Conservation (phyloP, 2,888 invertebrate genomes). For the Mactromeris polynyma region DNA sequence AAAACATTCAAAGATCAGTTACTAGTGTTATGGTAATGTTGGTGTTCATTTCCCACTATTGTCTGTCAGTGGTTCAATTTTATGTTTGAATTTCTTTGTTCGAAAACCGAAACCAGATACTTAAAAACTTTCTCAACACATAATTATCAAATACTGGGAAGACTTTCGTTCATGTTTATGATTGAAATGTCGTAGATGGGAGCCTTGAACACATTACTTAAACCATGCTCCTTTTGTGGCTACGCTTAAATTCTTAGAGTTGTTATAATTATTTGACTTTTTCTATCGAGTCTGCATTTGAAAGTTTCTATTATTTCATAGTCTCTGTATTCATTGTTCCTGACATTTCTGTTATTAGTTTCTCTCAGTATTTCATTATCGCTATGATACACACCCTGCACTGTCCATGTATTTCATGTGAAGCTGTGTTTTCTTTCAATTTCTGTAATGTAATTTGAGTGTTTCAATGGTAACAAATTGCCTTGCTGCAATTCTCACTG, state of each 20-base stretch:
- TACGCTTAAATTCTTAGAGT: not conserved
- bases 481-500: not conserved
- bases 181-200: not conserved
- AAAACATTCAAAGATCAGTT: not conserved
- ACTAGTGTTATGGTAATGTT: not conserved
- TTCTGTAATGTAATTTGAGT: conserved; percentile 44
- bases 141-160: conserved; percentile 6
- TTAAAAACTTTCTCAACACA: not conserved
- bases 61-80: not conserved
- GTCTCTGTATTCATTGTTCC: not conserved
- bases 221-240: not conserved
- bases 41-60: conserved; percentile 1
- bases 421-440: conserved; percentile 43
- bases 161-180: not conserved
- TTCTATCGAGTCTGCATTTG: not conserved
- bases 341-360: conserved; percentile 16
- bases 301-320: not conserved
- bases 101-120: not conserved
- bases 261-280: not conserved
- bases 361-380: not conserved
- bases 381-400: not conserved
- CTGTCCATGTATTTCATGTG: not conserved
- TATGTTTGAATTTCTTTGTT: not conserved
- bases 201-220: not conserved
- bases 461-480: conserved; percentile 33